Evolutionary conservation across 1,140 invertebrate species (phyloP), one percentile per base, ranked within the genome.

Genomic region (Trachymyrmex cornetzi): DNA sequence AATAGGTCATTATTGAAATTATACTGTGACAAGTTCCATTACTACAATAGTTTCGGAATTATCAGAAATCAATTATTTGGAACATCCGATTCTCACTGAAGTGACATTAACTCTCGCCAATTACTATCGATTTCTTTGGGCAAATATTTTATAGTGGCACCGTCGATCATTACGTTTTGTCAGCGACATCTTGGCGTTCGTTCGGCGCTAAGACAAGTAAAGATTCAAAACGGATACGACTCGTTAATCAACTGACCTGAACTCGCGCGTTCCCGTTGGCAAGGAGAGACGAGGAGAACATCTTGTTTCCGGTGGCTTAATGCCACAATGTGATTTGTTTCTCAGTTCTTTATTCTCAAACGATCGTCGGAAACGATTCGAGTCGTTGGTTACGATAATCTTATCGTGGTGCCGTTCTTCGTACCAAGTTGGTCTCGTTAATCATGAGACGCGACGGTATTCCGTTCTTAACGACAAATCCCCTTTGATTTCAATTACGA

Each of bases 301-400:
- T 64, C 84, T 90, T 89, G 87, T 90, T 90, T 90, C 85, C 89
- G 86, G 85, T 77, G 86, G 87, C 86, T 89, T 89, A 71, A 88
- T 88, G 71, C 72, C 77, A 74, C 85, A 44, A 67, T 66, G 82
- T 67, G 59, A 80, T 77, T 74, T 61, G 79, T 87, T 57, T 75
- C 77, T 63, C 85, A 59, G 55, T 81, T 67, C 85, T 44, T 38
- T 12, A 38, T 75, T 90, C 87, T 84, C 77, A 74, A 90, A 30
- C 82, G 69, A 61, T 89, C 89, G 85, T 89, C 79, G 71, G 85
- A 67, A 87, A 59, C 85, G 86, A 89, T 71, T 72, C 88, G 86
- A 89, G 63, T 77, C 89, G 86, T 89, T 82, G 59, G 75, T 80
- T 55, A 75, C 88, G 77, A 85, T 87, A 90, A 90, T 90, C 87